Percentiles rank a stretch among this genome's conserved stretches.
Conservation (phyloP, 2,797 vertebrate genomes). For the Acanthurus leucopareius region DNA sequence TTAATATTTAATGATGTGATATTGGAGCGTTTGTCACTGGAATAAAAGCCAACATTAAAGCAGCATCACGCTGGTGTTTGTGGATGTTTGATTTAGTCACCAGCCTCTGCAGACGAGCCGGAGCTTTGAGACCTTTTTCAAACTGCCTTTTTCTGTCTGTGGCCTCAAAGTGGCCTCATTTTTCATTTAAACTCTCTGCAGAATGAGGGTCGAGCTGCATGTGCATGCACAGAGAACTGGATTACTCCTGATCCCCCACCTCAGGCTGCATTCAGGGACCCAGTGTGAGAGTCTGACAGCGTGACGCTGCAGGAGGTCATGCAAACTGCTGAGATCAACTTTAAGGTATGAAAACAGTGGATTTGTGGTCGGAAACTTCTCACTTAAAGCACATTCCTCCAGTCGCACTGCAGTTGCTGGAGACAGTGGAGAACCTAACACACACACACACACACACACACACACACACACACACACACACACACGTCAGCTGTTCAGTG, state of each 20-base stretch:
- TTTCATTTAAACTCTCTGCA: too few species aligned
- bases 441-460: slow-evolving; percentile 1
- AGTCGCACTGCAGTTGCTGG: slow-evolving; percentile 30
- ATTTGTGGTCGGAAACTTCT: background rate
- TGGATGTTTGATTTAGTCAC: background rate
- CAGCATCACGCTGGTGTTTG: background rate
- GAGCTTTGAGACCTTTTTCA: background rate
- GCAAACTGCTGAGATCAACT: too few species aligned
- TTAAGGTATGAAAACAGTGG: too few species aligned
- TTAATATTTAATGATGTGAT: slow-evolving; percentile 38
- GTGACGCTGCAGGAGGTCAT: too few species aligned
- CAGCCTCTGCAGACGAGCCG: background rate
- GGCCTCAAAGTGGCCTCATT: too few species aligned
- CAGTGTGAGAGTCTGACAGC: too few species aligned
- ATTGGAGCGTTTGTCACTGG: slow-evolving; percentile 32
- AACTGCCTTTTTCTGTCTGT: too few species aligned
- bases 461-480: background rate
- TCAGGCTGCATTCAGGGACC: too few species aligned
- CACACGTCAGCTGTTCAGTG: slow-evolving; percentile 35
- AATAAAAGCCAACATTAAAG: slow-evolving; percentile 22
- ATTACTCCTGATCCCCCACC: too few species aligned
- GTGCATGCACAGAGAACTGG: too few species aligned
- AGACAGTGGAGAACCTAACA: slow-evolving; percentile 20
- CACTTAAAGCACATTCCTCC: slow-evolving; percentile 10
- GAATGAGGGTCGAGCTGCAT: too few species aligned